Base-by-base conservation (phyloP, 1,140 invertebrate species). In the Colletes gigas region DNA sequence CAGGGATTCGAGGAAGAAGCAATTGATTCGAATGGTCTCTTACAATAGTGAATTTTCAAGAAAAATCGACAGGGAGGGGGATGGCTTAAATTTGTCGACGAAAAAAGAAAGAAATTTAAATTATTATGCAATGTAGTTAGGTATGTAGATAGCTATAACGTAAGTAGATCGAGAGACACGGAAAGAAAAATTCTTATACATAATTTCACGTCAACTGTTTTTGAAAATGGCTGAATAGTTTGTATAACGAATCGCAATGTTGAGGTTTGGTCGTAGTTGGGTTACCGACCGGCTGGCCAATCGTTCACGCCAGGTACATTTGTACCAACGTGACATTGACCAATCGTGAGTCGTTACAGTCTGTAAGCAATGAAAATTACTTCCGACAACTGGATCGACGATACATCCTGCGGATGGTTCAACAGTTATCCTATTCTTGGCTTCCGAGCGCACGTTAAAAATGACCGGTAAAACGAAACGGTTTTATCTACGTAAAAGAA, bases 261-360 rank as follows among this genome's bases (percentile, higher is more conserved):
- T 30, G 30, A 30, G 30, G 30, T 30, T 30, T 30, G 30, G 30
- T 30, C 30, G 30, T 44, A 0, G 44, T 44, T 7, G 8, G 85
- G 79, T 88, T 83, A 83, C 67, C 78, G 81, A 86, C 84, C 81
- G 74, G 62, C 17, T 79, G 52, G 62, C n/a, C 44, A 21, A 65
- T 19, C 44, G n/a, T 54, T 78, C 60, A 72, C 55, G 14, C 70
- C 14, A 67, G 12, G 85, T 90, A 67, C 89, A 84, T 80, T 74
- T 78, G 89, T 82, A 90, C 89, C 68, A 67, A 83, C 81, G 67
- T 90, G 90, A 87, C 90, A 91, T 90, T 91, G 90, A 88, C 87
- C 87, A 89, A 89, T 90, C 78, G 80, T 83, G 83, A 85, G 68
- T 83, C 81, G 74, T 83, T 80, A 77, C 82, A 78, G 81, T 79